Evolutionary conservation across 2,797 vertebrate genomes (phyloP), one percentile per base, ranked within the genome.

Genomic region (Periophthalmus magnuspinnatus): DNA sequence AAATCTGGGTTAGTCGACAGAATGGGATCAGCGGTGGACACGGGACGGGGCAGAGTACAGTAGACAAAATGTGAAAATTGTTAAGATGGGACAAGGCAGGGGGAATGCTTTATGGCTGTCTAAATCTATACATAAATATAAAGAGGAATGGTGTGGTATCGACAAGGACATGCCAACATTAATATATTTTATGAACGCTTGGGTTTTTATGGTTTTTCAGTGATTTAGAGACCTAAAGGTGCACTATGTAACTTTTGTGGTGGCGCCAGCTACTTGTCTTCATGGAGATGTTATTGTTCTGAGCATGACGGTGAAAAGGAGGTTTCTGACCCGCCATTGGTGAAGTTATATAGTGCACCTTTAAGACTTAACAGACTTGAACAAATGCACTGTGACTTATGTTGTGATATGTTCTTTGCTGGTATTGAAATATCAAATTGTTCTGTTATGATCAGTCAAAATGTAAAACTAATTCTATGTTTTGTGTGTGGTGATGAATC

Each of bases 1-100:
- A 57, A 79, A 76, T 79, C 78, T 74, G 64, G 74, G 71, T 78
- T 83, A 76, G 47, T 74, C 60, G 17, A 74, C 74, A 65, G 70
- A 76, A 73, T 69, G 58, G 19, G 68, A 72, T 68, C 36, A 16
- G 34, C 69, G 54, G 41, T 32, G 38, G 52, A 69, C 50, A 61
- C 5, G 55, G 21, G 63, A 70, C 50, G 65, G 55, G 58, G 52
- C 50, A 14, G 19, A n/a, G 16, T 13, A 45, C n/a, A 21, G 50
- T 45, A 57, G 64, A 47, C 24, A 24, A 52, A 65, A 71, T 50
- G 24, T 48, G 22, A 52, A 33, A 52, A 65, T 13, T 3, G 19
- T 56, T 55, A 45, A 10, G n/a, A 57, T 56, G 54, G 34, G 7
- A 16, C 33, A 52, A 19, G 22, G 33, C 19, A 5, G 60, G 65